Evolutionary conservation across 92 coral and sea anemone genomes (phyloP), one percentile per base, ranked within the genome.

Genomic region (Heliopora coerulea): DNA sequence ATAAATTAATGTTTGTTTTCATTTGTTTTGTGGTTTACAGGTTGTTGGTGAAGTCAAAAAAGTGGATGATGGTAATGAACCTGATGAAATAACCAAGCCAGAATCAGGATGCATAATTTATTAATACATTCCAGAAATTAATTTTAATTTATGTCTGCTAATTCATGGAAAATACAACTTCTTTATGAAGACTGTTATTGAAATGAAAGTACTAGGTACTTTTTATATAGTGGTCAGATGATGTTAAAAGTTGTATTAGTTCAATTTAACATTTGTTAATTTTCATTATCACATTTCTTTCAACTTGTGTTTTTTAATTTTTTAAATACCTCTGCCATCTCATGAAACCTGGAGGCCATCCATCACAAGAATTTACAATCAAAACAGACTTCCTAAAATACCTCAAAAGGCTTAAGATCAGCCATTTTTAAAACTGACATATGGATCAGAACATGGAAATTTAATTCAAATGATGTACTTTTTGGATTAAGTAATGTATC

Each of bases 61-160:
- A 17, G 82, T 87, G 23, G 84, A 85, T 54, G 64, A 82, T 26
- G 91, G 91, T 37, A 63, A 31, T 20, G 79, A 77, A 7, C 84
- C 88, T 11, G 49, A 34, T 19, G 75, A 84, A 81, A 75, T 84
- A 28, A 56, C 59, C 0, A 74, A 81, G 57, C 86, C 77, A 54
- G 59, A 75, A 79, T 44, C 73, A 0, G 50, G 72, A 44, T 87
- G 91, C 49, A 42, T 68, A 29, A 26, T 87, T 56, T 19, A 72
- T 23, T 86, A 80, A 65, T 33, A 10, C 11, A 56, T 56, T n/a
- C n/a, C 30, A 35, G 42, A 15, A 40, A 65, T 24, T 65, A 2
- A 40, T 21, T 7, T 65, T 19, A n/a, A n/a, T 24, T 26, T 40
- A 23, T 67, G 54, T 48, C 46, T 48, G 23, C 5, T 12, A 26